Evolutionary conservation across 37 sponge, comb jelly and placozoan genomes (phyloP), one percentile per base, ranked within the genome.

Genomic region (Aphrocallistes beatrix): DNA sequence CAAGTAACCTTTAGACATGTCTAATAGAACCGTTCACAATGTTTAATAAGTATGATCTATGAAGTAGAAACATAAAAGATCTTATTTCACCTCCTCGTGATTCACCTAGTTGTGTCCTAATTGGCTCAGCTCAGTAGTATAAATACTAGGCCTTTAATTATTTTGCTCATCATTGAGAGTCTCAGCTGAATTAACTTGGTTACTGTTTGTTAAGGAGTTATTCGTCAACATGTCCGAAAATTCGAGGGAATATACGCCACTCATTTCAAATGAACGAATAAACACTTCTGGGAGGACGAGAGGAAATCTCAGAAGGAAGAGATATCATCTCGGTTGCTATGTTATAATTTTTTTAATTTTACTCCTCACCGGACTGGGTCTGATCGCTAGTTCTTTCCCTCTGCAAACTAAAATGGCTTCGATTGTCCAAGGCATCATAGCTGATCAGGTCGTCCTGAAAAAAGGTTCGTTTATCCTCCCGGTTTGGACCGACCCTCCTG

Each of bases 401-500:
- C 10, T 60, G 75, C 28, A 60, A 60, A 30, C 28, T 8, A 13
- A 25, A 6, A 6, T 60, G n/a, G 10, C 75, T 28, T 32, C 75
- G 10, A 60, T 32, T 19, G 75, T 60, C 10, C 28, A 60, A 30
- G 75, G n/a, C 8, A 60, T 60, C 3, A 13, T 60, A 25, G n/a
- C 6, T 8, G n/a, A 60, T 28, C 28, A 60, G n/a, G 75, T 60
- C 28, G 17, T 60, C 3, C 75, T 60, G 3, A 6, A 60, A 28
- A 28, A 60, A 8, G 75, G 75, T 60, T 60, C 75, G 8, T 60
- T 60, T 13, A 25, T 30, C 6, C 75, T 60, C n/a, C 75, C 75
- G 3, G n/a, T 60, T 28, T 85, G 91, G 84, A 51, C 83, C 75
- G 39, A 86, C 36, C 92, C 92, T 1, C 69, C 87, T 1, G 83